These are phyloP conservation scores for Pollenia angustigena DNA, from an alignment of 2,888 invertebrate genomes.

Conservation along the genomic window DNA sequence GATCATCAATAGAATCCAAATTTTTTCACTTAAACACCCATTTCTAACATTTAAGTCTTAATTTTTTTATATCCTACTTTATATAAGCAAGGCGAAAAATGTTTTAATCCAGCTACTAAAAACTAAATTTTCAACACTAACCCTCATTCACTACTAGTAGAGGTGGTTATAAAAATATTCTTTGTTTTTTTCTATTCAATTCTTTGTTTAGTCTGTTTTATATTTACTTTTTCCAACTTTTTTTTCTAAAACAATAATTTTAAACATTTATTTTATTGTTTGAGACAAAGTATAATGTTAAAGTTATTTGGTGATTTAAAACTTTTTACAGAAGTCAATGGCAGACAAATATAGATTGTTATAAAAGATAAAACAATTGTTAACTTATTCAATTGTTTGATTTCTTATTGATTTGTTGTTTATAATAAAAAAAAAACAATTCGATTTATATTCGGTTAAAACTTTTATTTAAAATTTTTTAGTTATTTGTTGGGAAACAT, in stretches of 20 bases:
- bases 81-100: too few relatives aligned
- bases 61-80: too few relatives aligned
- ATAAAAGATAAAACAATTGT: not conserved
- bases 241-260: not conserved
- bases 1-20: too few relatives aligned
- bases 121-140: too few relatives aligned
- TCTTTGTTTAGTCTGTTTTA: not conserved
- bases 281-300: not conserved
- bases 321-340: not conserved
- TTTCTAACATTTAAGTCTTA: too few relatives aligned
- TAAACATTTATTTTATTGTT: not conserved
- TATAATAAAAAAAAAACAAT: not conserved
- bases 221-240: not conserved
- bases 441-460: not conserved
- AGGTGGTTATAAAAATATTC: too few relatives aligned
- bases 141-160: too few relatives aligned
- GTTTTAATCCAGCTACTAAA: too few relatives aligned
- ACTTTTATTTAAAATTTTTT: not conserved
- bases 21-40: too few relatives aligned
- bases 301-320: not conserved
- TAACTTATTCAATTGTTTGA: not conserved
- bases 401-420: not conserved
- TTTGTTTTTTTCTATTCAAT: not conserved
- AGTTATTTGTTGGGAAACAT: not conserved
- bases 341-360: not conserved